Conservation (phyloP, 2,888 invertebrate species). For the Drosophila conformis region DNA sequence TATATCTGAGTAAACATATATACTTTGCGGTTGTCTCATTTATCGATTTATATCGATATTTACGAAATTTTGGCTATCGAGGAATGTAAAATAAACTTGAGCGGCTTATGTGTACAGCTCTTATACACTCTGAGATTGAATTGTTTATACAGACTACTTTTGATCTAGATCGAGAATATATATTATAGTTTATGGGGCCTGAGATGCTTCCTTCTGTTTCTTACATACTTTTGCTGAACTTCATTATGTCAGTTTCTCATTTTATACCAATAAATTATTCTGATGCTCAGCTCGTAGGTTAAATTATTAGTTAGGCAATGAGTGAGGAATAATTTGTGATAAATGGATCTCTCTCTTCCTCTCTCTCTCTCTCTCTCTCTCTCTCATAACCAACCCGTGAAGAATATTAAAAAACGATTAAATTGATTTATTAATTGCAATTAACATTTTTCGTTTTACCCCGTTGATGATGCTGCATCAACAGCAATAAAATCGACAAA, state of each 20-base stretch:
- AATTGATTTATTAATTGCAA: slow-evolving; percentile 3
- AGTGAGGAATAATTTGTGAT: background rate
- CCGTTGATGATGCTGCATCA: slow-evolving; percentile 1
- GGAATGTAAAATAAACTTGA: too few species aligned
- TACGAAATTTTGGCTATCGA: accelerated
- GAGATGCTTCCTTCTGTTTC: background rate
- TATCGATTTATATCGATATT: too few species aligned
- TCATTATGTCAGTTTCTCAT: too few species aligned
- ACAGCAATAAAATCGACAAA: background rate
- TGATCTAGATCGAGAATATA: background rate
- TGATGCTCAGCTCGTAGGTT: background rate
- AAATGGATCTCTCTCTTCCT: background rate
- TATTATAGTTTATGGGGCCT: background rate
- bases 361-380: background rate
- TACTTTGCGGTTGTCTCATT: too few species aligned
- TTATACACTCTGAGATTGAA: background rate
- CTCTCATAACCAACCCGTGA: background rate
- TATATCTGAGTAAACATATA: too few species aligned
- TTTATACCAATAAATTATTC: background rate
- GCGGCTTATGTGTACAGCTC: too few species aligned
- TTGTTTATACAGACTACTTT: background rate
- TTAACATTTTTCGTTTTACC: background rate
- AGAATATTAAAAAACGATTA: slow-evolving; percentile 1
- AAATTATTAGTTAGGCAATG: background rate
- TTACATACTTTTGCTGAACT: background rate